phyloP scores from a whole-genome alignment of 2,113 vertebrate species.

The Bostrychus sinensis region DNA sequence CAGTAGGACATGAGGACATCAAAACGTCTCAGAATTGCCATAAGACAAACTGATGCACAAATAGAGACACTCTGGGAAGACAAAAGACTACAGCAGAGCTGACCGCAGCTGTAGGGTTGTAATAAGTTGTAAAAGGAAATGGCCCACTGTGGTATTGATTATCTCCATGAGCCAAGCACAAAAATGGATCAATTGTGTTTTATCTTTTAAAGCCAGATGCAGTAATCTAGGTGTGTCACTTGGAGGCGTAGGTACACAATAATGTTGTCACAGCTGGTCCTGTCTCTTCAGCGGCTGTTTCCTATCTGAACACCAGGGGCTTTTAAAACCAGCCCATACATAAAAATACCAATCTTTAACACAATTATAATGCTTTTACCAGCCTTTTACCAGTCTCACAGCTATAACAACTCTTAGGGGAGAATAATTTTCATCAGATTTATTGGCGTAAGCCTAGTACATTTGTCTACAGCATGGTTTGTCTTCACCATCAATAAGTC shows the following conservation, averaged over 20 bases:
- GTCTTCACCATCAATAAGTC: neutral
- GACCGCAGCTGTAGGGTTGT: neutral
- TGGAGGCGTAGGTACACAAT: constrained; percentile 34
- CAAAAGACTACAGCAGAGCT: neutral
- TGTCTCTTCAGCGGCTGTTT: constrained; percentile 17
- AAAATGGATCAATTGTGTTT: constrained; percentile 1
- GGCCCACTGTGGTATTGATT: constrained; percentile 14
- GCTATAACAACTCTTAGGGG: too few species aligned
- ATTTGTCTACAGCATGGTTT: neutral
- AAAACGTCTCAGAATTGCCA: neutral
- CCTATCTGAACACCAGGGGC: neutral
- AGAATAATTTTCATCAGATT: too few species aligned
- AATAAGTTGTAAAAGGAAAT: constrained; percentile 4
- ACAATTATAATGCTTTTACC: neutral
- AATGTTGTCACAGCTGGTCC: constrained; percentile 13
- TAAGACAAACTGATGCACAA: too few species aligned
- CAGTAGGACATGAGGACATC: neutral
- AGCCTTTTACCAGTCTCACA: too few species aligned
- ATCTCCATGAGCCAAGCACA: neutral
- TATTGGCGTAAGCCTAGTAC: neutral
- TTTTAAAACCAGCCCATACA: neutral
- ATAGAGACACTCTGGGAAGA: neutral
- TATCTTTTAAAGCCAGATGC: constrained; percentile 36
- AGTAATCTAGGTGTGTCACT: constrained; percentile 31
- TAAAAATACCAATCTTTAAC: neutral